Conservation (phyloP, 2,797 vertebrate species). For the Ptychobarbus kaznakovi region DNA sequence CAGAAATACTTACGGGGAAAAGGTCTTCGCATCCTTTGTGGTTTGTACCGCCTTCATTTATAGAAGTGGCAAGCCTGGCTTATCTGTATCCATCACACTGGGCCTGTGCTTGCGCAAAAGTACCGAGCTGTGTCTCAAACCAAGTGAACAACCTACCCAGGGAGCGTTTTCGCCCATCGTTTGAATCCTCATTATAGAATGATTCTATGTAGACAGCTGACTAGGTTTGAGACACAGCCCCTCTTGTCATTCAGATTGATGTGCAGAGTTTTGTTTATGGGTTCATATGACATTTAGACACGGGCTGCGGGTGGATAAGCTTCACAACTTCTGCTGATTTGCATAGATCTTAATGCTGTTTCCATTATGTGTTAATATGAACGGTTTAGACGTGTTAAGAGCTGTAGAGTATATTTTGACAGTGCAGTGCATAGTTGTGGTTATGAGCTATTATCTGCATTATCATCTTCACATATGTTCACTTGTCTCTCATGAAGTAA, state of each 20-base stretch:
- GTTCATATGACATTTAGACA: neutral
- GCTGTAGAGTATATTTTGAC: neutral
- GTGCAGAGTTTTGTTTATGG: neutral
- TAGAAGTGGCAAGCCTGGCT: neutral
- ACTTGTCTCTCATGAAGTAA: neutral
- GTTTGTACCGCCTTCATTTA: neutral
- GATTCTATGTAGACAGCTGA: neutral
- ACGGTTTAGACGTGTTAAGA: neutral
- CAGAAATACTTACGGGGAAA: neutral
- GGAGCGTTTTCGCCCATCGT: neutral
- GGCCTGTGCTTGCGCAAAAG: neutral
- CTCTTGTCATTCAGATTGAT: neutral
- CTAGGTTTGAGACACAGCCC: neutral
- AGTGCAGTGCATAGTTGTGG: neutral
- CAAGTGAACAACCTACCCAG: too few species aligned
- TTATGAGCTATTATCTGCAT: neutral
- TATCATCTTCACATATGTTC: neutral
- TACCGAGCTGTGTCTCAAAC: neutral
- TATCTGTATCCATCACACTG: neutral
- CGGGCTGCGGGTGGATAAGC: neutral
- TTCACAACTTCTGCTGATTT: neutral
- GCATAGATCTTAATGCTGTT: neutral
- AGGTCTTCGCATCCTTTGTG: neutral
- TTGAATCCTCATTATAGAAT: neutral
- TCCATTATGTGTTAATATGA: neutral